Percentiles rank a stretch among this genome's conserved stretches.
Evolutionary conservation across 2,888 invertebrate species (phyloP).

Genomic region (Malthinus flaveolus): DNA sequence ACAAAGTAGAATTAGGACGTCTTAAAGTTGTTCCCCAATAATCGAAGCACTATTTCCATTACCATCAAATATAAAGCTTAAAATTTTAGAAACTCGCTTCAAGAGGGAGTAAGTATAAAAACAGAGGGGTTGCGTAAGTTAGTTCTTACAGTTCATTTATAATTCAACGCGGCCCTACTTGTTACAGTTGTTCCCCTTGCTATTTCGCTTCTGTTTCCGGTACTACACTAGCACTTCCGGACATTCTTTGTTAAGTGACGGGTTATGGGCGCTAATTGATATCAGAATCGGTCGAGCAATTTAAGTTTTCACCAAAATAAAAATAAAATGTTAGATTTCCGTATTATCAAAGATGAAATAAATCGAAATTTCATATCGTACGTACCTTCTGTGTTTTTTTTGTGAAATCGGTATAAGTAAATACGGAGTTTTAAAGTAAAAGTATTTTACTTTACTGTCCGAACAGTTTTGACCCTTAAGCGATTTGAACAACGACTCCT

Average conservation of each 20-base stretch:
- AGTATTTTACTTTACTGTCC: too few species aligned
- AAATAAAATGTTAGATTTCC: not conserved
- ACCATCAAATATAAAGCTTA: conserved; percentile 47
- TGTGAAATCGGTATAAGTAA: conserved; percentile 18
- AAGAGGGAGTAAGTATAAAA: conserved; percentile 48
- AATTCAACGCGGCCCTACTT: conserved; percentile 50
- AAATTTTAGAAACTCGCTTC: conserved; percentile 49
- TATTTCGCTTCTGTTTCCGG: conserved; percentile 47
- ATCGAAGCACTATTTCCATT: conserved; percentile 35
- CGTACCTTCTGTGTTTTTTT: too few species aligned
- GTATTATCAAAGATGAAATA: too few species aligned
- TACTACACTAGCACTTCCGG: conserved; percentile 49
- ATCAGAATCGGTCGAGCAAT: conserved; percentile 36
- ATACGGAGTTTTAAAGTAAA: not conserved
- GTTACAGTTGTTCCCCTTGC: conserved; percentile 40
- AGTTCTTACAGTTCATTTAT: conserved; percentile 57
- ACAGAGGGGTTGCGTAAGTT: conserved; percentile 53
- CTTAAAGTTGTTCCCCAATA: conserved; percentile 28
- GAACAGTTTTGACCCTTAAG: too few species aligned
- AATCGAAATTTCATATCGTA: too few species aligned
- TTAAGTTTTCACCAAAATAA: conserved; percentile 37
- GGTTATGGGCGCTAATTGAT: conserved; percentile 40
- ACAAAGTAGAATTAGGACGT: not conserved
- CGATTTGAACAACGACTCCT: too few species aligned
- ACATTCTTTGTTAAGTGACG: conserved; percentile 41